Base-by-base conservation (phyloP, 2,797 vertebrate species). In the Setipinna tenuifilis region DNA sequence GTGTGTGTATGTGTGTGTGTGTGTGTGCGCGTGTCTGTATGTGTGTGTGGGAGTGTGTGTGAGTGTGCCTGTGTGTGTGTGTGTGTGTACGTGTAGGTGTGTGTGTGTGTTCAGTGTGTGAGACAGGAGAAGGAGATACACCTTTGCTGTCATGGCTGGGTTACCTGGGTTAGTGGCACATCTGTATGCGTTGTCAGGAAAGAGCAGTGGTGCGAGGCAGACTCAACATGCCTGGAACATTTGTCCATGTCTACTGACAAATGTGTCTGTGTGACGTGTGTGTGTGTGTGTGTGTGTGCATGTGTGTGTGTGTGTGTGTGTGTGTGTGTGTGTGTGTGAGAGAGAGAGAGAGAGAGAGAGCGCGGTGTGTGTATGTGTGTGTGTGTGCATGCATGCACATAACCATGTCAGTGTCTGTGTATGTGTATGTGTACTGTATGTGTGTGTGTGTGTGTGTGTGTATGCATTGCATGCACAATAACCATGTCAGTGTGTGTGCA, bases 101-200 rank as follows among this genome's bases (percentile, higher is more conserved):
- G 3, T 9, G 46, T 50, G 83, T 31, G 80, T 81, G 41, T 83
- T 44, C 41, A 81, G 0, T 2, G 50, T 41, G 5, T 2, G 35
- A 41, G 35, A 41, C 35, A 41, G 5, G 35, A 14, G 65, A 12
- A 71, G 65, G 65, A 71, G 65, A 14, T 71, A 16, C 10, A 35
- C 28, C 65, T 14, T 31, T 87, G 75, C 23, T 25, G 11, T 82
- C 68, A 59, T 61, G 21, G 61, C n/a, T 84, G 54, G 80, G 89
- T 88, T 89, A 84, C 89, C 88, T 83, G 58, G 87, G 89, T 84
- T 90, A 90, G 86, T 6, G 61, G 71, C 65, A 85, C 84, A 78
- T 83, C 65, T 78, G 82, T 78, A 46, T 81, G 83, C 84, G 54
- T 83, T 61, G 58, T 62, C 65, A 71, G 65, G 68, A 82, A 88